A percentile compares a stretch with the other conserved stretches of the same genome.
These are phyloP conservation scores for Paraplagusia blochii DNA, from an alignment of 2,113 vertebrate genomes.

Conservation along the genomic window DNA sequence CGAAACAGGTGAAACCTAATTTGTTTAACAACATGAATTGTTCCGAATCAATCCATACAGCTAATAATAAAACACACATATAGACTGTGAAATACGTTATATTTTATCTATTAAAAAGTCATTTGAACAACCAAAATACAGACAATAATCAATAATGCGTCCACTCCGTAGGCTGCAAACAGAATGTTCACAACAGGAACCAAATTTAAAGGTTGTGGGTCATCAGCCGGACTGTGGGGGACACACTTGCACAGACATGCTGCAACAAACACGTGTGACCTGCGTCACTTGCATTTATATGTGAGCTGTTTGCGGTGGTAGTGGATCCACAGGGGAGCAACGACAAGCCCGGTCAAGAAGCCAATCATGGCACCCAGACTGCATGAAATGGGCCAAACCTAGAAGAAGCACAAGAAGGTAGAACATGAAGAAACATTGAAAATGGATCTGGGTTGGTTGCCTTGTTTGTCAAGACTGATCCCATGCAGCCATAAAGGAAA, in stretches of 20 bases:
- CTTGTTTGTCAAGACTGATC: too few relatives aligned
- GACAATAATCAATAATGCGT: too few relatives aligned
- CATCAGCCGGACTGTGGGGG: neutral
- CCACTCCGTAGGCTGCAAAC: too few relatives aligned
- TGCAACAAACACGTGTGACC: neutral
- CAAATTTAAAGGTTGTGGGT: constrained; percentile 10
- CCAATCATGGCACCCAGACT: constrained; percentile 89
- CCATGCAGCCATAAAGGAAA: neutral
- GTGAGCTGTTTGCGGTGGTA: constrained; percentile 94
- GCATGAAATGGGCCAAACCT: constrained; percentile 98
- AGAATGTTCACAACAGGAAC: constrained; percentile 53
- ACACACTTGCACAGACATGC: constrained; percentile 9
- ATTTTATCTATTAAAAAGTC: constrained; percentile 47
- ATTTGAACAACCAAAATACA: constrained; percentile 36
- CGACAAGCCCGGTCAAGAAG: constrained; percentile 84
- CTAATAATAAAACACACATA: neutral
- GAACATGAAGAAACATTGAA: neutral
- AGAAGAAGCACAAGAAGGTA: constrained; percentile 23
- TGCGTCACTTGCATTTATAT: constrained; percentile 87
- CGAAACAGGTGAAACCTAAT: neutral
- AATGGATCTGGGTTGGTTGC: too few relatives aligned
- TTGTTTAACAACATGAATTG: too few relatives aligned
- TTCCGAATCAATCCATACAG: too few relatives aligned
- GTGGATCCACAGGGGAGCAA: constrained; percentile 92
- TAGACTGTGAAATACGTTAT: constrained; percentile 2